These are phyloP conservation scores for Polyploca ridens DNA, from an alignment of 2,888 invertebrate genomes.

Conservation along the genomic window DNA sequence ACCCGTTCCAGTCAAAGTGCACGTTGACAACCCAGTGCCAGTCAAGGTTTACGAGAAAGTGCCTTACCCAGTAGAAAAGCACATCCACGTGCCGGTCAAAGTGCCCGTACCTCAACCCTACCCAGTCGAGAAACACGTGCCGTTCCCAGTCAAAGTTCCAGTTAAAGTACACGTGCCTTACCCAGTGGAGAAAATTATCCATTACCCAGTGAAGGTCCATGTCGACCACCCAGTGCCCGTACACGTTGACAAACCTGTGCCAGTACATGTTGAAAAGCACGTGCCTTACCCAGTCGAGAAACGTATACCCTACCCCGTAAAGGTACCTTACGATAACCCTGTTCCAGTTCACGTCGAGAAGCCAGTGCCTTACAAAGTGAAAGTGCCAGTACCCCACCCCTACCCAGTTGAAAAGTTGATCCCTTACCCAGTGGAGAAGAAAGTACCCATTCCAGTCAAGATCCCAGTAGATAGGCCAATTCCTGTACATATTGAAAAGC, in stretches of 20 bases:
- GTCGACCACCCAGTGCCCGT: constrained; percentile 89
- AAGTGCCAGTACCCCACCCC: constrained; percentile 89
- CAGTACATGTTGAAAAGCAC: constrained; percentile 89
- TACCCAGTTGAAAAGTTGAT: constrained; percentile 88
- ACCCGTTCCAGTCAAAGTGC: constrained; percentile 87
- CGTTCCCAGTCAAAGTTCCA: constrained; percentile 87
- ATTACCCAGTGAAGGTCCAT: constrained; percentile 88
- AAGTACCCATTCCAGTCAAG: constrained; percentile 87
- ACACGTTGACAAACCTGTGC: constrained; percentile 87
- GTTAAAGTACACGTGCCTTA: constrained; percentile 90
- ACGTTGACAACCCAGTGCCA: constrained; percentile 87
- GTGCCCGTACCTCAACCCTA: constrained; percentile 89
- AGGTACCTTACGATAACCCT: constrained; percentile 87
- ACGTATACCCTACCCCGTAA: constrained; percentile 88
- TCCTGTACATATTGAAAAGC: constrained; percentile 87
- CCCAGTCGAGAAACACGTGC: constrained; percentile 89
- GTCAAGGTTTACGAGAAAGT: constrained; percentile 85
- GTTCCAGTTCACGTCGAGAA: constrained; percentile 91
- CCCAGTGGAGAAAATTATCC: constrained; percentile 90
- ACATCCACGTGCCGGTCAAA: constrained; percentile 87
- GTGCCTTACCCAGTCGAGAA: constrained; percentile 91
- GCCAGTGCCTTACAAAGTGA: constrained; percentile 90
- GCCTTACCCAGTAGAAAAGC: constrained; percentile 90
- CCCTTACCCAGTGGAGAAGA: constrained; percentile 87
- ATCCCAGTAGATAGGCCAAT: constrained; percentile 85